These are phyloP conservation scores for Trichechus manatus DNA, from an alignment of 2,113 vertebrate species.

Conservation along the genomic window DNA sequence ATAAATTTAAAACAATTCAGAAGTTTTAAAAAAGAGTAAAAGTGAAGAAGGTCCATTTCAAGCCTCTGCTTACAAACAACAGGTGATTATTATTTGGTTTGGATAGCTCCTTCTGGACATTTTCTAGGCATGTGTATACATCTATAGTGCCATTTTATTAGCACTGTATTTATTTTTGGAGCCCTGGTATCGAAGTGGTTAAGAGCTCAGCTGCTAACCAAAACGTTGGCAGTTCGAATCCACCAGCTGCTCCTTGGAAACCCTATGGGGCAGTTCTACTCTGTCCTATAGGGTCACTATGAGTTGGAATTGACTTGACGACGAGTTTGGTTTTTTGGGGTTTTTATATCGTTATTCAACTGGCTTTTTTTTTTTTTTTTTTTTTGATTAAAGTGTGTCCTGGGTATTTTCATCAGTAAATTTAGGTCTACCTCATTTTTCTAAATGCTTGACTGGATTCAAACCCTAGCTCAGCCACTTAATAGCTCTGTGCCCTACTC, in stretches of 20 bases:
- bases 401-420: not conserved
- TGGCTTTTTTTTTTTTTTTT: not conserved
- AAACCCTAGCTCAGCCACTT: not conserved
- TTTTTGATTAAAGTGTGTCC: not conserved
- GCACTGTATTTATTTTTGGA: not conserved
- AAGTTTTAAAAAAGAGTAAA: not conserved
- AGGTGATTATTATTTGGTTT: not conserved
- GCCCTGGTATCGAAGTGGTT: too few relatives aligned
- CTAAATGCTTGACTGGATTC: not conserved
- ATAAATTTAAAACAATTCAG: conserved; percentile 11
- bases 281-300: too few relatives aligned
- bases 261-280: too few relatives aligned
- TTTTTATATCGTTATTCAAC: not conserved
- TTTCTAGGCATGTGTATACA: not conserved
- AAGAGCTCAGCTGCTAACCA: too few relatives aligned
- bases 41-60: not conserved
- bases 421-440: not conserved
- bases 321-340: too few relatives aligned
- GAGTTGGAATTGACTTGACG: too few relatives aligned
- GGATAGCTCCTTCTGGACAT: not conserved
- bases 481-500: not conserved
- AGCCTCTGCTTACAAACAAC: not conserved
- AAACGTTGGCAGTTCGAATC: too few relatives aligned
- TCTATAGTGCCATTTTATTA: not conserved
- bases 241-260: too few relatives aligned